Conservation (phyloP, 2,888 invertebrate species). For the Callosobruchus maculatus region DNA sequence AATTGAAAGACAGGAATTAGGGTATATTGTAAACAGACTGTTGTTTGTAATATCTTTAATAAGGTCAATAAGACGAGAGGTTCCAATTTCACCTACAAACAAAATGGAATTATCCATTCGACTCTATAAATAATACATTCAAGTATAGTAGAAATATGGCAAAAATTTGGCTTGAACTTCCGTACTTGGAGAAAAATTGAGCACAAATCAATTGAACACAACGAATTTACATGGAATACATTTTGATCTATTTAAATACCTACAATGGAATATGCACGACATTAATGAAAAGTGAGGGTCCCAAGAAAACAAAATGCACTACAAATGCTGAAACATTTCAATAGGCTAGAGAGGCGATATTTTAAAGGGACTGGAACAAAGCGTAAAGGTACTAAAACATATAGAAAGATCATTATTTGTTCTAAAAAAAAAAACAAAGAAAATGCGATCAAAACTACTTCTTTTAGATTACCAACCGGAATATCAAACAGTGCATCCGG, state of each 20-base stretch:
- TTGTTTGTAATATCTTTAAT: slow-evolving; percentile 1
- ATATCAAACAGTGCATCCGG: too few relatives aligned
- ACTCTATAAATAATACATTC: neutral
- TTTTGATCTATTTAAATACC: neutral
- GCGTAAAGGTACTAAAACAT: too few relatives aligned
- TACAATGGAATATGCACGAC: neutral
- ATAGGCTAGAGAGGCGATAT: too few relatives aligned
- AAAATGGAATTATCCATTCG: slow-evolving; percentile 1
- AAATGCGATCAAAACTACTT: too few relatives aligned
- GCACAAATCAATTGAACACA: slow-evolving; percentile 25
- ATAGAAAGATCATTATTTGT: too few relatives aligned
- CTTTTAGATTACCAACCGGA: too few relatives aligned
- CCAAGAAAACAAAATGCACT: neutral
- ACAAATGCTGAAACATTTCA: too few relatives aligned
- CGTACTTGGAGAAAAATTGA: slow-evolving; percentile 27
- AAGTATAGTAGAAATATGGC: slow-evolving; percentile 26
- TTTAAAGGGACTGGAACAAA: too few relatives aligned
- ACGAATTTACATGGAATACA: neutral
- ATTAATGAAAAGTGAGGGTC: neutral
- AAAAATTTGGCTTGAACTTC: slow-evolving; percentile 36
- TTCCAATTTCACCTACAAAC: neutral
- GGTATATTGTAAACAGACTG: neutral
- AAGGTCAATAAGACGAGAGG: neutral
- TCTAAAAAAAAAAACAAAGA: too few relatives aligned
- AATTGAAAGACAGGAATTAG: too few relatives aligned